Conservation (phyloP, 1,140 invertebrate species). For the Neodiprion lecontei region DNA sequence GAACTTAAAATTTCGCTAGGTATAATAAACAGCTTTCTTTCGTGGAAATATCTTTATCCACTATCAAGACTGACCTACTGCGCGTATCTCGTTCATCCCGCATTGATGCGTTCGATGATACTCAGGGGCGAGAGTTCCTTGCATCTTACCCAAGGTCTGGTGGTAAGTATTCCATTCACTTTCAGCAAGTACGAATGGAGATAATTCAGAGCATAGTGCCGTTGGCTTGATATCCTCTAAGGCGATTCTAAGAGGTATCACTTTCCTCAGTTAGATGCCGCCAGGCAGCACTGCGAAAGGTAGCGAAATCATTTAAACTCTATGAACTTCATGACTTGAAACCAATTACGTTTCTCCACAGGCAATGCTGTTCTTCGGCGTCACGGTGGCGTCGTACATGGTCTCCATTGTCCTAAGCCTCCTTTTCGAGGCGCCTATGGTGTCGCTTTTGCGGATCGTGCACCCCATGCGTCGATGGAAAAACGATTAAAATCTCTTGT, state of each 20-base stretch:
- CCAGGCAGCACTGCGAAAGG: background rate
- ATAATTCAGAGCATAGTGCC: background rate
- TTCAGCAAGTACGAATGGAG: background rate
- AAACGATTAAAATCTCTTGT: conserved; percentile 22
- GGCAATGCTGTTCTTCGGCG: conserved; percentile 41
- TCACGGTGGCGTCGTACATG: conserved; percentile 37
- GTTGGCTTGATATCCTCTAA: background rate
- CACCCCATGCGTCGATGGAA: conserved; percentile 46
- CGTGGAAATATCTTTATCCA: conserved; percentile 63
- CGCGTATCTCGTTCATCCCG: conserved; percentile 65
- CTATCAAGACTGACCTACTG: conserved; percentile 66
- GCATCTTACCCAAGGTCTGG: conserved; percentile 41
- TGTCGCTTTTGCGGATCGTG: conserved; percentile 46
- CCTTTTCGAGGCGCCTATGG: conserved; percentile 49
- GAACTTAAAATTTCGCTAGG: conserved; percentile 44
- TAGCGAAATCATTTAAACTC: background rate
- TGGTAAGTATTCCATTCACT: conserved; percentile 35
- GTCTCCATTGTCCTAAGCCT: conserved; percentile 41
- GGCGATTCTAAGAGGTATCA: background rate
- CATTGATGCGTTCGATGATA: conserved; percentile 39
- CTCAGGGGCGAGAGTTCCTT: conserved; percentile 41
- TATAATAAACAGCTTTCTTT: conserved; percentile 62
- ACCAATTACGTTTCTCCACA: conserved; percentile 29
- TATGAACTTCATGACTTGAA: background rate
- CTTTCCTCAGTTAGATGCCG: background rate